Percentiles rank a stretch among this genome's conserved stretches.
Evolutionary conservation across 2,888 invertebrate species (phyloP).

Genomic region (Chymomyza caudatula): DNA sequence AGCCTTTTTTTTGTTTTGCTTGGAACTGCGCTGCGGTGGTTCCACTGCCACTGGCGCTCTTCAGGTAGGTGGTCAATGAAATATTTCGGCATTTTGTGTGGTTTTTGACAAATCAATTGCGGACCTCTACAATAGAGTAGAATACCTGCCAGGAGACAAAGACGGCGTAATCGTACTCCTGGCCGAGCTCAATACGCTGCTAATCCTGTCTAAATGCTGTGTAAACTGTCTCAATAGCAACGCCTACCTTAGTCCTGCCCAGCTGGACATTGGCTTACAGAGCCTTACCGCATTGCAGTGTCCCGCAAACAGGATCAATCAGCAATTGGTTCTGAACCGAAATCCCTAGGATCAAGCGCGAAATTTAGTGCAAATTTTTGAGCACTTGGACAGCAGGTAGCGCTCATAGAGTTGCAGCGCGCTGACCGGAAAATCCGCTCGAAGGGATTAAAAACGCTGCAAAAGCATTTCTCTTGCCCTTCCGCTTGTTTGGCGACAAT

Average conservation of each 20-base stretch:
- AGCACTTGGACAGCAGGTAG: constrained; percentile 40
- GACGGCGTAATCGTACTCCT: constrained; percentile 9
- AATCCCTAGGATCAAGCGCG: constrained; percentile 53
- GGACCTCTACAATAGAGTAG: constrained; percentile 4
- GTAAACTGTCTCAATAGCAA: constrained; percentile 70
- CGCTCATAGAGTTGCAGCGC: constrained; percentile 9
- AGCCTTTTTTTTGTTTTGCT: constrained; percentile 6
- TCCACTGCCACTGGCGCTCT: constrained; percentile 6
- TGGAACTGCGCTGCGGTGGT: constrained; percentile 26
- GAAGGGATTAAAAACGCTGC: constrained; percentile 67
- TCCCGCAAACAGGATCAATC: constrained; percentile 71
- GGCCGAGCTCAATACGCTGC: constrained; percentile 15
- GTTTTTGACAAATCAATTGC: constrained; percentile 67
- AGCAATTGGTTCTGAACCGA: constrained; percentile 35
- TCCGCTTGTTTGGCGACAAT: constrained; percentile 54
- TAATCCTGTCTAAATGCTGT: constrained; percentile 57
- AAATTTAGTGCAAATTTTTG: constrained; percentile 60
- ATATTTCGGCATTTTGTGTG: constrained; percentile 42
- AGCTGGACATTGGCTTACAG: constrained; percentile 50
- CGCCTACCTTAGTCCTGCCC: constrained; percentile 42
- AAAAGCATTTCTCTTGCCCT: constrained; percentile 7
- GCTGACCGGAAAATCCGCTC: constrained; percentile 73
- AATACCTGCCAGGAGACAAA: not conserved
- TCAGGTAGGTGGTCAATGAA: constrained; percentile 68
- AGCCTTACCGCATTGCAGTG: constrained; percentile 66